Percentiles rank a stretch among this genome's conserved stretches.
Conservation (phyloP, 2,113 vertebrate genomes). For the Petroica traversi region DNA sequence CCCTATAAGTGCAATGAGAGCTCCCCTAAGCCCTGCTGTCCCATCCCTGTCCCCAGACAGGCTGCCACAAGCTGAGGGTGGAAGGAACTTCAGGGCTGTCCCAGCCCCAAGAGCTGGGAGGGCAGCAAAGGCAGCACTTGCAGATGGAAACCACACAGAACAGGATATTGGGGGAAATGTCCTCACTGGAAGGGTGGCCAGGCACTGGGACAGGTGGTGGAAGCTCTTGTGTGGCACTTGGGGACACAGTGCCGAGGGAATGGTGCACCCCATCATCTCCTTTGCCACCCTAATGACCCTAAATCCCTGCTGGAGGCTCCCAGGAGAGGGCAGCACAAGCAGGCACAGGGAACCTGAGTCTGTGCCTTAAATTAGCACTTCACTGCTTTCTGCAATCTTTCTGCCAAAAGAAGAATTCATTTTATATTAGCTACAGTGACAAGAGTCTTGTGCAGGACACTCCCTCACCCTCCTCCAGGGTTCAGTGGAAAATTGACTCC, state of each 20-base stretch:
- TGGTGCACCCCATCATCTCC: fast-evolving
- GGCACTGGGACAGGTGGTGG: too few relatives aligned
- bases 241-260: background rate
- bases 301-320: background rate
- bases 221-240: too few relatives aligned
- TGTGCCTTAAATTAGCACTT: background rate
- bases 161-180: background rate
- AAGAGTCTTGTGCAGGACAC: background rate
- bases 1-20: background rate
- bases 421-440: background rate
- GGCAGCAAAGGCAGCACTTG: fast-evolving
- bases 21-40: background rate
- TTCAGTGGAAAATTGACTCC: background rate
- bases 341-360: fast-evolving
- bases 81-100: background rate
- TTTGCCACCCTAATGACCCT: background rate
- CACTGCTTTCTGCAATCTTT: background rate
- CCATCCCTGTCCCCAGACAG: fast-evolving
- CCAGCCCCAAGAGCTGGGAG: background rate
- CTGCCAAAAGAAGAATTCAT: background rate
- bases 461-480: background rate
- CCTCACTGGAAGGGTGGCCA: background rate
- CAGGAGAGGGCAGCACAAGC: background rate
- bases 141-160: background rate
- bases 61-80: background rate